Base-by-base conservation (phyloP, 1,140 invertebrate genomes). In the Drosophila takahashii region DNA sequence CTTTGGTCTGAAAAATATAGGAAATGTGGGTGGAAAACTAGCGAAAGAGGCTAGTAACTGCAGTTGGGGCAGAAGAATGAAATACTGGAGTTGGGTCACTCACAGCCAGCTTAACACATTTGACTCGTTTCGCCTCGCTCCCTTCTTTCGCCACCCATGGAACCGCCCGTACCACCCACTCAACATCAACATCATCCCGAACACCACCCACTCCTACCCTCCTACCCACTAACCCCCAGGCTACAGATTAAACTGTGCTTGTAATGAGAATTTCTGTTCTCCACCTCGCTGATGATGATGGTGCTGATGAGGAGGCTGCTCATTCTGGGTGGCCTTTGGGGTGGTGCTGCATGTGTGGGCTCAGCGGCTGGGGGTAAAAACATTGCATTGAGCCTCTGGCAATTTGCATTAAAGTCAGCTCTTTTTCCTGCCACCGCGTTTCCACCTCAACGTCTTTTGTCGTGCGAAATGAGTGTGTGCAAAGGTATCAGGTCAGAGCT, bases 211-310 rank as follows among this genome's bases (percentile, higher is more conserved):
- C 36, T 45, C 10, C 32, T 22, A 48, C n/a, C 26, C 36, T 45
- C 10, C 32, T 22, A 29, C n/a, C 26, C 34, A 48, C 3, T 2
- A 18, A 7, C 52, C 34, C 41, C 34, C 29, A 56, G 70, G 76
- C 65, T 75, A 57, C 71, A 90, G 84, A 87, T 90, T 87, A 89
- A 87, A 80, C 84, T 84, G 58, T 53, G 79, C 77, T 89, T 87
- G 85, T 87, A 87, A 87, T 87, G 84, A 87, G 84, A 87, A 84
- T 89, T 90, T 89, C 78, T 60, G 65, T 54, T 62, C 59, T 58
- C 42, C 50, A 59, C 50, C 27, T 26, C 58, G 60, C 52, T 54
- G 59, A 48, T 60, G 59, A 51, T 18, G 65, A 36, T 36, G 60
- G 36, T 39, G 61, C 32, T 69, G 48, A 57, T 54, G 71, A 48